phyloP scores from a whole-genome alignment of 1,140 invertebrate species.

The Drosophila seguyi region DNA sequence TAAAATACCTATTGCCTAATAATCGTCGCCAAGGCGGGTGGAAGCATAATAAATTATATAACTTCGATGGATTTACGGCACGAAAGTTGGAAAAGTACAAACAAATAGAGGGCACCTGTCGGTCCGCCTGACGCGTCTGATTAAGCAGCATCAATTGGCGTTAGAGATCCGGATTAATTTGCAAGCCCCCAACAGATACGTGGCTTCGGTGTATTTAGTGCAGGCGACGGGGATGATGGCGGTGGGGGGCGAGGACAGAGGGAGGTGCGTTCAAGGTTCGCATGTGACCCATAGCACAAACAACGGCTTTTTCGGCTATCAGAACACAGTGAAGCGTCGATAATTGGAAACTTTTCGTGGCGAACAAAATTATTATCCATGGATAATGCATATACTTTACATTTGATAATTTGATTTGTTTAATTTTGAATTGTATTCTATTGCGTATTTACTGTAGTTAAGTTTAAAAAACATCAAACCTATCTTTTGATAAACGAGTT shows the following conservation, averaged over 20 bases:
- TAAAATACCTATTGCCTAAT: conserved; percentile 64
- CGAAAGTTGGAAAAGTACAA: conserved; percentile 19
- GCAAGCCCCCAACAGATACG: conserved; percentile 50
- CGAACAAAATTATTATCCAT: not conserved
- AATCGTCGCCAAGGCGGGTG: conserved; percentile 16
- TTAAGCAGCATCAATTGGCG: conserved; percentile 21
- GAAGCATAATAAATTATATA: conserved; percentile 71
- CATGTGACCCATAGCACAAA: conserved; percentile 72
- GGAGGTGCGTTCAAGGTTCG: conserved; percentile 67
- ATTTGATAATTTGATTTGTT: not conserved
- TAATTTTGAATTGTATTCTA: not conserved
- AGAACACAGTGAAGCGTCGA: conserved; percentile 14
- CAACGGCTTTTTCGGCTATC: conserved; percentile 28
- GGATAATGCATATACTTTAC: too few species aligned
- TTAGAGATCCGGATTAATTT: conserved; percentile 10
- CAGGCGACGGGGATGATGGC: not conserved
- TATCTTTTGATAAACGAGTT: too few species aligned
- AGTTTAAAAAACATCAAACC: too few species aligned
- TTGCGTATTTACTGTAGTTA: too few species aligned
- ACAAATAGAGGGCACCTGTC: conserved; percentile 26
- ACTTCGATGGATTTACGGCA: conserved; percentile 58
- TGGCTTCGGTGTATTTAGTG: conserved; percentile 42
- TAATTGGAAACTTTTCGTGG: not conserved
- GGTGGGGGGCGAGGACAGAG: not conserved
- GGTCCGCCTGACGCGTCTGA: conserved; percentile 27